Conservation (phyloP, 2,888 invertebrate species). For the Zelleria hepariella region DNA sequence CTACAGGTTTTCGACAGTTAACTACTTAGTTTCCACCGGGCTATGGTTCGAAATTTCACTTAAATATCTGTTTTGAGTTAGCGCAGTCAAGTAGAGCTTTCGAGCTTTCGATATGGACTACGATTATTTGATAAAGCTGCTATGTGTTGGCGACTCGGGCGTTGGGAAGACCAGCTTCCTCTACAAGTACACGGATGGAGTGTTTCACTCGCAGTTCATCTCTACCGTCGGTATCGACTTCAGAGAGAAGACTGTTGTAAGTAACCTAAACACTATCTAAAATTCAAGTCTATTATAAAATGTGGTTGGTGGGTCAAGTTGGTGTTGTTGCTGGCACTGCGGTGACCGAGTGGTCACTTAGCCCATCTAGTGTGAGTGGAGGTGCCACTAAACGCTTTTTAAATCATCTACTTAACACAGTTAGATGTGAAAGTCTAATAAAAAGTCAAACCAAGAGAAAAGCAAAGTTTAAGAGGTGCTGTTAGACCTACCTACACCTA, state of each 20-base stretch:
- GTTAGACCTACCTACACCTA: too few relatives aligned
- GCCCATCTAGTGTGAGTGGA: too few relatives aligned
- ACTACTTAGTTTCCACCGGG: neutral
- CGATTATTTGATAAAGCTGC: slow-evolving; percentile 93
- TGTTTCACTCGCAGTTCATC: slow-evolving; percentile 92
- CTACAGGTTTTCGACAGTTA: neutral
- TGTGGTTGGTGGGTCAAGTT: too few relatives aligned
- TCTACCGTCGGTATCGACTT: slow-evolving; percentile 99
- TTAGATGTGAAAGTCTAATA: too few relatives aligned
- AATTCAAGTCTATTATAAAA: too few relatives aligned
- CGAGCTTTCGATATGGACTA: slow-evolving; percentile 70
- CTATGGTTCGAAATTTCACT: neutral
- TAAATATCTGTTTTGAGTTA: neutral
- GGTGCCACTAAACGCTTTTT: too few relatives aligned
- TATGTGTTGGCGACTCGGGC: slow-evolving; percentile 96
- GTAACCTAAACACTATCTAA: too few relatives aligned
- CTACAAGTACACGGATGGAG: slow-evolving; percentile 95
- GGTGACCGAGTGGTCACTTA: too few relatives aligned
- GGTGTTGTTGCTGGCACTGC: neutral
- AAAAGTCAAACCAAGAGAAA: too few relatives aligned
- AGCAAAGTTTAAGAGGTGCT: too few relatives aligned
- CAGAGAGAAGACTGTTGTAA: slow-evolving; percentile 93
- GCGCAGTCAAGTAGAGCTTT: neutral
- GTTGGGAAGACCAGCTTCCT: slow-evolving; percentile 98
- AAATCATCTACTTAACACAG: too few relatives aligned